These are phyloP conservation scores for Gymnopithys bicolor DNA, from an alignment of 2,797 vertebrate genomes.

Conservation along the genomic window DNA sequence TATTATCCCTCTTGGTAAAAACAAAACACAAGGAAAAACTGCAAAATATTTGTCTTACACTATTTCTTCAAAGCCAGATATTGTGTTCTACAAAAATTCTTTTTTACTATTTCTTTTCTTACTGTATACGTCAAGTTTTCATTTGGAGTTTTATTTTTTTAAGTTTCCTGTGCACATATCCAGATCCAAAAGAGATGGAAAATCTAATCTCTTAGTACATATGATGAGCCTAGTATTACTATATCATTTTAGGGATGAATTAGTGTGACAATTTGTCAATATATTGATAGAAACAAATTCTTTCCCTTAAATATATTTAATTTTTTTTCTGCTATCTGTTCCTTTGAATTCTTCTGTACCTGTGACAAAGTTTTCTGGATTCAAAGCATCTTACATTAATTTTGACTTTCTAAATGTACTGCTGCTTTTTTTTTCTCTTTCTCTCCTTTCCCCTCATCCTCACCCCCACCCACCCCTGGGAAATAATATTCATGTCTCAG, in stretches of 20 bases:
- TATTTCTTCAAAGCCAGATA: neutral
- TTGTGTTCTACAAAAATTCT: neutral
- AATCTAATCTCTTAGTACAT: neutral
- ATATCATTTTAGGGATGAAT: neutral
- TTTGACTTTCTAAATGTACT: neutral
- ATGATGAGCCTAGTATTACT: neutral
- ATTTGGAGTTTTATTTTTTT: neutral
- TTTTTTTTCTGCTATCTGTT: neutral
- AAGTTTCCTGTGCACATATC: neutral
- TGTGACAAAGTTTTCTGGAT: neutral
- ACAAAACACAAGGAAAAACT: neutral
- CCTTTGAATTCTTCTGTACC: neutral
- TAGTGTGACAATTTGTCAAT: neutral
- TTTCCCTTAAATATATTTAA: neutral
- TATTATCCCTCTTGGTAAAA: neutral
- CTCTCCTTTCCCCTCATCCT: no score
- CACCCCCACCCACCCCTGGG: no score
- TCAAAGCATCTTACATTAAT: neutral
- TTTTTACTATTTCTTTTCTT: neutral
- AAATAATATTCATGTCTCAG: neutral
- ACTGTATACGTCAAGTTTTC: neutral
- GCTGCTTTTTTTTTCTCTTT: rapidly evolving
- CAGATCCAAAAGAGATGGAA: neutral
- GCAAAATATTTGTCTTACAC: neutral
- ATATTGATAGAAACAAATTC: neutral